Evolutionary conservation across 2,113 vertebrate genomes (phyloP).

Genomic region (Rhea pennata): DNA sequence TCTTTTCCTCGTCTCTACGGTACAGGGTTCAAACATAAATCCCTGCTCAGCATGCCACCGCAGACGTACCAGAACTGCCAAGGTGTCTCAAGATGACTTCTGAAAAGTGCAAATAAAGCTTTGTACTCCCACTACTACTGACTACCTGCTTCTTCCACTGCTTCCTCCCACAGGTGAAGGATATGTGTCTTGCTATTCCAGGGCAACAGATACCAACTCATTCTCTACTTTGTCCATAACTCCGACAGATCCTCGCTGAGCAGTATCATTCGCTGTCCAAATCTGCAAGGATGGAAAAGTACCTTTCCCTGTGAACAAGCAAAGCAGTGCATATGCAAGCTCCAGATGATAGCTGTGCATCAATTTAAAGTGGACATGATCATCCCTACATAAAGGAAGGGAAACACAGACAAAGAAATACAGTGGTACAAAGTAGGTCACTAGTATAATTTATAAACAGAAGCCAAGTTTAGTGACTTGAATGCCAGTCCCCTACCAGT

Average conservation of each 20-base stretch:
- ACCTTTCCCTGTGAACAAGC: background rate
- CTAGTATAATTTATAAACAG: background rate
- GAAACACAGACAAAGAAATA: background rate
- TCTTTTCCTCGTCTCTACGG: accelerated
- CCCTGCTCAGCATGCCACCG: background rate
- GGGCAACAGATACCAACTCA: background rate
- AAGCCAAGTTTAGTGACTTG: background rate
- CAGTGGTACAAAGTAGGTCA: background rate
- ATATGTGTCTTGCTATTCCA: accelerated
- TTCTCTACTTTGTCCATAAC: background rate
- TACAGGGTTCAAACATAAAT: background rate
- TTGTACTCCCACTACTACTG: background rate
- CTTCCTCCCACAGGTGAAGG: background rate
- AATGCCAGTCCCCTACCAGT: background rate
- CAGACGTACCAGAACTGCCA: background rate
- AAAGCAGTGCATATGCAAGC: background rate
- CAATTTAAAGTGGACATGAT: background rate
- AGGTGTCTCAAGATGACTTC: background rate
- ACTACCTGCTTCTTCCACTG: too few relatives aligned
- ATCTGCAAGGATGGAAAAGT: background rate
- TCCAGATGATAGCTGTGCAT: background rate
- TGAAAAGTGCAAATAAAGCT: background rate
- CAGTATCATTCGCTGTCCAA: background rate
- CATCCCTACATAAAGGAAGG: background rate
- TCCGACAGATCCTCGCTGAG: background rate